Base-by-base conservation (phyloP, 2,888 invertebrate species). In the Caenorhabditis sinica region DNA sequence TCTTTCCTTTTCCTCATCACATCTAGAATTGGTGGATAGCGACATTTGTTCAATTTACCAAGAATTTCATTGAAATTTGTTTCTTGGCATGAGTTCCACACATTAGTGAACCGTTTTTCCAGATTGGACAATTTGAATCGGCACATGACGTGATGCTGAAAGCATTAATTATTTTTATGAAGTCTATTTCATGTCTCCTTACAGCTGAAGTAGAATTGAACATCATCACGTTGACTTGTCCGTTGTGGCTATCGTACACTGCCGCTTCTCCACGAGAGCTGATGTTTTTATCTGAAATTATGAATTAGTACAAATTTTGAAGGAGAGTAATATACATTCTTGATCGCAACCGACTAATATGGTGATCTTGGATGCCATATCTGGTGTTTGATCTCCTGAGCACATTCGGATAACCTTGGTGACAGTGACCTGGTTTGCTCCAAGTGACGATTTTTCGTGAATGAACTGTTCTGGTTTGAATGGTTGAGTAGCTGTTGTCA, bases 71-170 rank as follows among this genome's bases (percentile, higher is more conserved):
- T 60, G 40, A 81, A 73, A 1, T 68, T 51, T 13, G 68, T 60
- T 23, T 83, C 66, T 66, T 88, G 88, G 30, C 88, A 88, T 6
- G 60, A 65, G 2, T 76, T 66, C 88, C 88, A 88, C 5, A 74
- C 61, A n/a, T 51, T 66, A 11, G 36, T 77, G 33, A 88, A 76
- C 11, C 82, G 49, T 45, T 82, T 79, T 11, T 85, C 73, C 20
- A 88, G 65, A 17, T 58, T 45, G 0, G 79, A 56, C 30, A 88
- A 36, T 40, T 86, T 83, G 72, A 82, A 88, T 2, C 79, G 65
- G n/a, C 84, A 84, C 74, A 84, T 80, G 3, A 58, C 40, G 20
- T 80, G 80, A 51, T 17, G 36, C 72, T 83, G 63, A 33, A 73
- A 60, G 49, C 0, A 23, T 36, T 36, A 5, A n/a, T 60, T 60